Conservation (phyloP, 2,797 vertebrate genomes). For the Brachymystax lenok region DNA sequence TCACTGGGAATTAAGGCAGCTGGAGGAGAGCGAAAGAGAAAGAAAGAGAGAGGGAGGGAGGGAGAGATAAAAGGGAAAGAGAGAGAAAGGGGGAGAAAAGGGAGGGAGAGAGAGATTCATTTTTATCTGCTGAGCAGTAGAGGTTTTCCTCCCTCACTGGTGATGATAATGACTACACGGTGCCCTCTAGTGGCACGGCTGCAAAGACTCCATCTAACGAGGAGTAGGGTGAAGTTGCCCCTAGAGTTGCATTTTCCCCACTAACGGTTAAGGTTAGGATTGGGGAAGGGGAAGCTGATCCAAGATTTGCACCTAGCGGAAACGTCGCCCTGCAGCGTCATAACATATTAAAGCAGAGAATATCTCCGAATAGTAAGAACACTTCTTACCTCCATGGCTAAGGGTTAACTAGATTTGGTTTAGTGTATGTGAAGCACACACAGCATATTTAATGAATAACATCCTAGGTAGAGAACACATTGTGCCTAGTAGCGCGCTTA, state of each 20-base stretch:
- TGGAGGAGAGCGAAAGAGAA: conserved; percentile 41
- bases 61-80: background rate
- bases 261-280: no score
- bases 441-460: no score
- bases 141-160: background rate
- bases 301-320: no score
- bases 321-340: no score
- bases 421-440: no score
- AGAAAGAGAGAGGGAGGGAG: background rate
- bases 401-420: no score
- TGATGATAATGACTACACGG: background rate
- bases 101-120: conserved; percentile 13
- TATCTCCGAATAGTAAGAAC: no score
- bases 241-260: background rate
- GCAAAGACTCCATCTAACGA: background rate
- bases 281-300: no score
- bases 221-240: background rate
- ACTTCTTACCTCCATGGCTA: no score
- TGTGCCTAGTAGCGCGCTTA: no score
- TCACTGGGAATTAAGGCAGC: conserved; percentile 82
- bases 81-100: background rate
- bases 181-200: background rate
- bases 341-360: no score
- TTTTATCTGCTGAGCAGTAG: background rate
- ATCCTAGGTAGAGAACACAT: no score